Evolutionary conservation across 2,113 vertebrate species (phyloP).

Genomic region (Haplochromis burtoni): DNA sequence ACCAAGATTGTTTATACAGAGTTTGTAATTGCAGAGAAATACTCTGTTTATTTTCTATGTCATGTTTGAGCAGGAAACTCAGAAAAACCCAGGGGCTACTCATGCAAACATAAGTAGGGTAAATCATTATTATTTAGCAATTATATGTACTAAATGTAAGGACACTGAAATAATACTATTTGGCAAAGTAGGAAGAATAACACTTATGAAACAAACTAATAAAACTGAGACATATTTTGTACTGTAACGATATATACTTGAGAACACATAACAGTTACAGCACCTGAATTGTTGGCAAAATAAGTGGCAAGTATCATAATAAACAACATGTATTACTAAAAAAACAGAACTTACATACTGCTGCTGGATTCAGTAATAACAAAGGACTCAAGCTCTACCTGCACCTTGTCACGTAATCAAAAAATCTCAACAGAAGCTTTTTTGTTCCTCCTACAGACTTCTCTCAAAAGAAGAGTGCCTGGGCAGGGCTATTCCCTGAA

Average conservation of each 20-base stretch:
- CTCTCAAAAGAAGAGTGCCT: background rate
- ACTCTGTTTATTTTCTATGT: background rate
- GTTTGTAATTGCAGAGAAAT: background rate
- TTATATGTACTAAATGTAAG: background rate
- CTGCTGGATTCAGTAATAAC: background rate
- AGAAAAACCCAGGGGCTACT: background rate
- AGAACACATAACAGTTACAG: background rate
- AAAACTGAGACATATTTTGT: background rate
- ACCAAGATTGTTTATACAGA: background rate
- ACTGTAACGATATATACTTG: accelerated
- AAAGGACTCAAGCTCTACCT: background rate
- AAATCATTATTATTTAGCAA: background rate
- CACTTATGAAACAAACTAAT: background rate
- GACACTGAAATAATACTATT: background rate
- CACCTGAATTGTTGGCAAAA: background rate
- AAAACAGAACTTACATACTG: background rate
- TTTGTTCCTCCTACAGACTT: background rate
- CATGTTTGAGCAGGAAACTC: background rate
- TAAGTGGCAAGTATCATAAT: background rate
- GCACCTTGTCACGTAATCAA: background rate
- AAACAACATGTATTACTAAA: background rate
- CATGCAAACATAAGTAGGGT: background rate
- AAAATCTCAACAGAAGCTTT: background rate
- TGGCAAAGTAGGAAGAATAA: background rate
- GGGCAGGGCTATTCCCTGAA: background rate